Evolutionary conservation across 2,113 vertebrate species (phyloP).

Genomic region (Myotis davidii): DNA sequence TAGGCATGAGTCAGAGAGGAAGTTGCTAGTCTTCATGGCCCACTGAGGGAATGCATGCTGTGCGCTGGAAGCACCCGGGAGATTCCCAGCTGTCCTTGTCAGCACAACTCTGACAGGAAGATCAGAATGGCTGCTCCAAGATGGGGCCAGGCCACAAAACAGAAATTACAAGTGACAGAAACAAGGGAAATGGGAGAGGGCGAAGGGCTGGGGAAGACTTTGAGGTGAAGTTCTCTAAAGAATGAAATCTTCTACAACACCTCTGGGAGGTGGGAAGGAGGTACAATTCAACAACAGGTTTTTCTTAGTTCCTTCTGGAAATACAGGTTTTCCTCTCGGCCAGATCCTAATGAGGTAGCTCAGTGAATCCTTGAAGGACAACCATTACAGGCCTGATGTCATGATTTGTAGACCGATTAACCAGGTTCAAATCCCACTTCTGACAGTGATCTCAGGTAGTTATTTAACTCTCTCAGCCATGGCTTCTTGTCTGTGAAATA

Average conservation of each 20-base stretch:
- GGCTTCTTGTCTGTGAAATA: constrained; percentile 3
- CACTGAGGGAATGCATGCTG: background rate
- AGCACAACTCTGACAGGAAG: background rate
- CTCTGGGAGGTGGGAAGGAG: background rate
- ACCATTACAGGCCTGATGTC: background rate
- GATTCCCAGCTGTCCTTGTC: background rate
- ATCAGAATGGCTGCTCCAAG: background rate
- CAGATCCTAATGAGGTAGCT: constrained; percentile 9
- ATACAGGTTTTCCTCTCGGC: background rate
- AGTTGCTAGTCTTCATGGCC: background rate
- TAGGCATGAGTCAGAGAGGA: constrained; percentile 37
- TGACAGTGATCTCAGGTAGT: background rate
- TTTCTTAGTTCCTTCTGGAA: constrained; percentile 22
- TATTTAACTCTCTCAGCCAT: background rate
- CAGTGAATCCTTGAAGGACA: background rate
- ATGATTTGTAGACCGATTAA: background rate
- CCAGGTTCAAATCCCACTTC: background rate
- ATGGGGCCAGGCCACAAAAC: background rate
- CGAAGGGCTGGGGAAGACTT: background rate
- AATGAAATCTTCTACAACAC: background rate
- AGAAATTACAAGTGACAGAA: background rate
- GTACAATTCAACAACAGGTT: background rate
- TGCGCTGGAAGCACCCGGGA: background rate
- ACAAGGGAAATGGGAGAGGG: background rate
- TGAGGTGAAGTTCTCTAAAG: background rate